phyloP scores from a whole-genome alignment of 2,888 invertebrate genomes.

The Mycalesis mineus region DNA sequence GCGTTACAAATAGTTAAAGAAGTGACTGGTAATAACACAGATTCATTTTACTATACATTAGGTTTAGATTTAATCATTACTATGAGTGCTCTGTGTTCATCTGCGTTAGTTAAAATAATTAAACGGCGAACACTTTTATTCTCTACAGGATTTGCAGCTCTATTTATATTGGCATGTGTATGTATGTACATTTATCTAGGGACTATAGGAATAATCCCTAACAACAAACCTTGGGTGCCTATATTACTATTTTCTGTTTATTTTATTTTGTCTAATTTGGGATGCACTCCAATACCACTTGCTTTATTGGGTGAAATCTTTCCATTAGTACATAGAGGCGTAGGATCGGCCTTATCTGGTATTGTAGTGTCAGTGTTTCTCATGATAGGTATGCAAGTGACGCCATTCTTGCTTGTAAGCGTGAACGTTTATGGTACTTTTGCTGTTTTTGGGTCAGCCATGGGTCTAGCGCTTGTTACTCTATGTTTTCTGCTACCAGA shows the following conservation, averaged over 20 bases:
- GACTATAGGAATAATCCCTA: conserved; percentile 35
- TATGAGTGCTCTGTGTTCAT: conserved; percentile 42
- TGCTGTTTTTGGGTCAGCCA: conserved; percentile 42
- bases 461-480: conserved; percentile 30
- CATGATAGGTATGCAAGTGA: conserved; percentile 43
- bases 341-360: conserved; percentile 43
- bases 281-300: conserved; percentile 53
- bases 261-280: conserved; percentile 52
- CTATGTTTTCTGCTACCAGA: conserved; percentile 28
- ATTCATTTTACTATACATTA: conserved; percentile 47
- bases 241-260: conserved; percentile 43
- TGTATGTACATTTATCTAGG: conserved; percentile 45
- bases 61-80: conserved; percentile 49
- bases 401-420: conserved; percentile 42
- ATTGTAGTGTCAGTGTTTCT: conserved; percentile 39
- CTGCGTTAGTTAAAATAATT: conserved; percentile 46
- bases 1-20: conserved; percentile 50
- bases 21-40: conserved; percentile 40
- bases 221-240: conserved; percentile 41
- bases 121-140: conserved; percentile 51
- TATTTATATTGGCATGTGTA: conserved; percentile 36
- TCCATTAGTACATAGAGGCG: conserved; percentile 51
- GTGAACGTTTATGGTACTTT: conserved; percentile 54
- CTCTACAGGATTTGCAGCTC: conserved; percentile 42
- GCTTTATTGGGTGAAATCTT: conserved; percentile 55